Base-by-base conservation (phyloP, 2,113 vertebrate species). In the Callaeas wilsoni region DNA sequence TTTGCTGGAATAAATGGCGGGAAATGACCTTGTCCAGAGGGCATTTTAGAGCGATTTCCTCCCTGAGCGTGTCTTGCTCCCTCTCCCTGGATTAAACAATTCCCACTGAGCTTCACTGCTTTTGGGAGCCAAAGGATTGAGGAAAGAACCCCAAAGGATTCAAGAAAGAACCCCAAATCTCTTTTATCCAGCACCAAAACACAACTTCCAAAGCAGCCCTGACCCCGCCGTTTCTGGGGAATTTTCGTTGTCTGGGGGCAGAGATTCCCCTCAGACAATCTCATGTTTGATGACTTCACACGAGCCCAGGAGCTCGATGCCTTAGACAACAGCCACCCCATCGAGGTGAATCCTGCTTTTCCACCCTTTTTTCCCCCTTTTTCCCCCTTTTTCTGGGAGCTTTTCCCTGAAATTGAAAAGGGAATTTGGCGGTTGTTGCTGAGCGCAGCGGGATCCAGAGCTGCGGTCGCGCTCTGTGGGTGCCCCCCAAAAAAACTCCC, bases 271-370 rank as follows among this genome's bases (percentile, higher is more conserved):
- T 33, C 19, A 37, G 47, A 53, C 49, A 50, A 3, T 16, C 37
- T n/a, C n/a, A n/a, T n/a, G n/a, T n/a, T n/a, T n/a, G n/a, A n/a
- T n/a, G 99, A 99, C 96, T 99, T 99, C 91, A 99, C 99, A 5
- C 98, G 99, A 4, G 99, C 99, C 65, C 99, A 99, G 76, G 99
- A 99, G 90, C 98, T 99, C 41, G 99, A 99, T 18, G 99, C 99
- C 22, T 98, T 99, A 97, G 99, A 99, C 97, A 99, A 99, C 98
- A 99, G 99, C 93, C 99, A 99, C 79, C 99, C 99, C 52, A 99
- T 99, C 52, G 99, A 99, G 35, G 75, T 79, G 4, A 29, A 6
- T 2, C 35, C 83, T 21, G 1, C 1, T 22, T 63, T 27, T 5
- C 9, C 33, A 6, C 1, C 10, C 6, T 6, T 16, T 16, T 25